These are phyloP conservation scores for Dasypogon diadema DNA, from an alignment of 2,888 invertebrate species.

Conservation along the genomic window DNA sequence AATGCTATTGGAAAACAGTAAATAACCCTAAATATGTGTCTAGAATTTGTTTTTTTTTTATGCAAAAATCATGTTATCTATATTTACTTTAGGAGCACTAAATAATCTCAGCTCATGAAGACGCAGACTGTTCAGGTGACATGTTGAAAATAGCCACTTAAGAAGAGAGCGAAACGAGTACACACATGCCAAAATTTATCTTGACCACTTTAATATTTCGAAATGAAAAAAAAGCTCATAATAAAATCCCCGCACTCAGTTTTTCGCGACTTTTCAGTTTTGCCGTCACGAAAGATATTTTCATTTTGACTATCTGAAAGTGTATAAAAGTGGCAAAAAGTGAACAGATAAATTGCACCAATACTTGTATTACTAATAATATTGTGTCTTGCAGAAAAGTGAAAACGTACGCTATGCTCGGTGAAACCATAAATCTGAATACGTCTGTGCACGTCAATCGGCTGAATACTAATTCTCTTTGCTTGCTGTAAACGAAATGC, in stretches of 20 bases:
- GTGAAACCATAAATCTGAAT: conserved; percentile 4
- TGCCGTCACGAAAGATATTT: conserved; percentile 47
- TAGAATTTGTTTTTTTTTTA: too few species aligned
- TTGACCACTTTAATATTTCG: conserved; percentile 28
- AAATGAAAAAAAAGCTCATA: conserved; percentile 46
- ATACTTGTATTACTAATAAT: not conserved
- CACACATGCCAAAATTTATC: conserved; percentile 20
- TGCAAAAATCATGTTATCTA: too few species aligned
- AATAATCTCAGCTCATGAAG: too few species aligned
- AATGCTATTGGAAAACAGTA: too few species aligned
- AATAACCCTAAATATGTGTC: too few species aligned
- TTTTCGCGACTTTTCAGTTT: conserved; percentile 49
- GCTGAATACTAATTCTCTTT: not conserved
- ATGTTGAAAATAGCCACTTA: conserved; percentile 38
- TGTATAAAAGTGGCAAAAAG: conserved; percentile 29
- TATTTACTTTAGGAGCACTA: too few species aligned
- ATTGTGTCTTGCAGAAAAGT: not conserved
- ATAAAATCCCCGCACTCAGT: conserved; percentile 40
- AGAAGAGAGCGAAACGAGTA: not conserved
- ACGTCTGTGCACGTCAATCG: not conserved
- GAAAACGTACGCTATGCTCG: not conserved
- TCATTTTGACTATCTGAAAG: conserved; percentile 7
- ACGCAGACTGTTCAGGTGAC: conserved; percentile 37
- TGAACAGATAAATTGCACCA: not conserved
- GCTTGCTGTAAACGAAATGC: not conserved